Conservation (phyloP, 2,113 vertebrate species). For the Pandion haliaetus region DNA sequence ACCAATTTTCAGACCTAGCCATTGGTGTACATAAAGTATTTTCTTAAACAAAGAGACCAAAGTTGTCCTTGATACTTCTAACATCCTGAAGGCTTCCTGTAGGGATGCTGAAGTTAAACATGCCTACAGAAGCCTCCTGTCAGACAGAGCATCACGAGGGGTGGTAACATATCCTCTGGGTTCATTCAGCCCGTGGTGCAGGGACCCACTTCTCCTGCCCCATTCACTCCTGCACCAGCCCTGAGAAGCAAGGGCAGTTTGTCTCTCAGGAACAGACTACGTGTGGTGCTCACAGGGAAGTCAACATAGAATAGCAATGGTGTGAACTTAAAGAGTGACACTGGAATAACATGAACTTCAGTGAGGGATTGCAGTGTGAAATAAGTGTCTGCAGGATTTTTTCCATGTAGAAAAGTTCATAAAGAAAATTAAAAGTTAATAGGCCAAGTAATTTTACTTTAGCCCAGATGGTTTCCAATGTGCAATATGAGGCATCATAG, state of each 20-base stretch:
- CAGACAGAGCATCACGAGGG: not conserved
- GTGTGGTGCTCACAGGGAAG: not conserved
- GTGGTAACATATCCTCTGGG: not conserved
- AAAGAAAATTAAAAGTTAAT: not conserved
- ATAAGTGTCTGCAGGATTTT: not conserved
- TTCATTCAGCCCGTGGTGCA: rapidly evolving
- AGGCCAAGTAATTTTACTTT: not conserved
- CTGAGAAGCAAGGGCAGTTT: not conserved
- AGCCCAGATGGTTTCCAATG: not conserved
- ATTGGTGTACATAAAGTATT: not conserved
- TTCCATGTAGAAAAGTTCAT: not conserved
- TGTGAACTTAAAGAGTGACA: not conserved
- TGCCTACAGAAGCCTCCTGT: not conserved
- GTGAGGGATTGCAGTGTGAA: not conserved
- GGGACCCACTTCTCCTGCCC: not conserved
- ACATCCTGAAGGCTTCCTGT: not conserved
- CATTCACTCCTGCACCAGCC: rapidly evolving
- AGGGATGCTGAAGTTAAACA: not conserved
- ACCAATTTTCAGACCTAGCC: not conserved
- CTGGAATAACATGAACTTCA: not conserved
- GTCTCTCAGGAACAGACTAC: not conserved
- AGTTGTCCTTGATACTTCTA: not conserved
- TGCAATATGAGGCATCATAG: not conserved
- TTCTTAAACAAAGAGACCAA: not conserved
- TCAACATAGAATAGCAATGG: not conserved